Evolutionary conservation across 1,140 invertebrate species (phyloP).

Genomic region (Monochamus saltuarius): DNA sequence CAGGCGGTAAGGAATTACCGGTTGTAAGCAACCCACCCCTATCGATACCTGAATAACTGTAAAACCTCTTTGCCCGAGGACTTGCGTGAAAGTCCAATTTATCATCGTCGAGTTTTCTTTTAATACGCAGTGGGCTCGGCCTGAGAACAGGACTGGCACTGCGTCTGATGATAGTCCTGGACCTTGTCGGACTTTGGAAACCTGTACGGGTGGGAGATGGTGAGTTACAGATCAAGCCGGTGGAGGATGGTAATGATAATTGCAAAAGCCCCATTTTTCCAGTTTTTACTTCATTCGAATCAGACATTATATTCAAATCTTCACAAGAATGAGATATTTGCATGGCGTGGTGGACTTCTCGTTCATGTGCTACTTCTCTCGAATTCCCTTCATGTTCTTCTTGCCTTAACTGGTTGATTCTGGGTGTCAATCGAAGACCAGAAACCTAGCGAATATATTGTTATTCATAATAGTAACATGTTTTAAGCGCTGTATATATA

Average conservation of each 20-base stretch:
- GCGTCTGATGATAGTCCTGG: conserved; percentile 69
- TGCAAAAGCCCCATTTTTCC: conserved; percentile 47
- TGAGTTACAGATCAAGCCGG: conserved; percentile 56
- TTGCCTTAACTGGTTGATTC: conserved; percentile 81
- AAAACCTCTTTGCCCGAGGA: conserved; percentile 59
- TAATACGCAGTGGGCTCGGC: conserved; percentile 70
- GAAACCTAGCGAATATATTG: too few relatives aligned
- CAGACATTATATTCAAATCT: conserved; percentile 75
- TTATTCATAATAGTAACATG: too few relatives aligned
- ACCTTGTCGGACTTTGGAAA: conserved; percentile 50
- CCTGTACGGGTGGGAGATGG: conserved; percentile 64
- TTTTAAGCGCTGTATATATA: too few relatives aligned
- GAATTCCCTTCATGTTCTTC: conserved; percentile 84
- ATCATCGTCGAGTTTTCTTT: conserved; percentile 76
- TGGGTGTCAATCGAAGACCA: conserved; percentile 70
- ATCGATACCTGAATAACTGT: conserved; percentile 44
- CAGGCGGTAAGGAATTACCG: conserved; percentile 54
- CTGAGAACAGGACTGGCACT: conserved; percentile 84
- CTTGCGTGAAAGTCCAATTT: conserved; percentile 53
- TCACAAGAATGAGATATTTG: conserved; percentile 90
- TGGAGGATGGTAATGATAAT: conserved; percentile 50
- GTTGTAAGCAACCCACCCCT: conserved; percentile 52
- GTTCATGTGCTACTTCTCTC: conserved; percentile 85
- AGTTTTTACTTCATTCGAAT: conserved; percentile 54
- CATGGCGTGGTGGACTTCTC: conserved; percentile 82